Base-by-base conservation (phyloP, 1,140 invertebrate species). In the Brevipalpus yothersi region DNA sequence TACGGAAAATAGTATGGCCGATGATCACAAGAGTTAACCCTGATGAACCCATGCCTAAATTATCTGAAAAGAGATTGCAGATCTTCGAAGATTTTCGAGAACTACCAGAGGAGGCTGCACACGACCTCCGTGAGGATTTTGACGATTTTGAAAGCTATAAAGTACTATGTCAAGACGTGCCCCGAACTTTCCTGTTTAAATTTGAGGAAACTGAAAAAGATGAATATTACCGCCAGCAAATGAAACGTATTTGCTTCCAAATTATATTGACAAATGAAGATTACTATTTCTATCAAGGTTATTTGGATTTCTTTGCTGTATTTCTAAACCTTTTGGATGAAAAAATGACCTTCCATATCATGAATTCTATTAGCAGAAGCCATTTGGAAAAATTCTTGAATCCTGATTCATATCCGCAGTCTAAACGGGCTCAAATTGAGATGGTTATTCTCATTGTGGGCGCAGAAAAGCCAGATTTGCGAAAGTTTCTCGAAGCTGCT, bases 281-380 rank as follows among this genome's bases (percentile, higher is more conserved):
- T 68, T 76, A 92, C 58, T 79, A 85, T 65, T 94, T 94, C 70
- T 94, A 93, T 73, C 89, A 93, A 83, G 90, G 91, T 60, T 97
- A 92, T 71, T 93, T 97, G 72, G 93, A 98, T 75, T 84, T 98
- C 53, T 93, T 90, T 61, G 84, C 96, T 31, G 97, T 93, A 56
- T 82, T 97, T 69, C 75, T 97, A 11, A 73, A 97, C 64, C 90
- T 95, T 2, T 82, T 90, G 70, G 86, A 85, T 10, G 80, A 87
- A 71, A 77, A 81, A 65, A 75, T 79, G 19, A 84, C 86, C 31
- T 89, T 89, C 69, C 78, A 80, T 54, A 77, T 93, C 47, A 79
- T 95, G 68, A 86, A 92, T 68, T 79, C 80, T 65, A 74, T 95
- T 58, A 88, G 87, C 23, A 73, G 78, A 7, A 80, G 82, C 45